Base-by-base conservation (phyloP, 2,888 invertebrate genomes). In the Thecocarcelia acutangulata region DNA sequence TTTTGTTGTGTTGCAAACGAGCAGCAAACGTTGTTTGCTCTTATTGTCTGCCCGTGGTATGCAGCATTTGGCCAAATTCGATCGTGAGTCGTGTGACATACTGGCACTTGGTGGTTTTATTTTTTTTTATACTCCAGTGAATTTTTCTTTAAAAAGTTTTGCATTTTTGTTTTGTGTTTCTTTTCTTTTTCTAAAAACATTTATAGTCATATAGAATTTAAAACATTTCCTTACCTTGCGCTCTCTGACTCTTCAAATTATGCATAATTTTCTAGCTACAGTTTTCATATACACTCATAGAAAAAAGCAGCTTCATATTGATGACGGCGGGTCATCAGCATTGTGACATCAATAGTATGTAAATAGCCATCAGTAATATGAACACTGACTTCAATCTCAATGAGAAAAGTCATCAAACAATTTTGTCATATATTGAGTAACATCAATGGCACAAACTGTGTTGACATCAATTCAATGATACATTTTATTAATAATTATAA, bases 61-160 rank as follows among this genome's bases (percentile, higher is more conserved):
- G 42, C 61, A 33, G 17, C 19, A 52, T 74, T 63, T 80, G 56
- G 63, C 61, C 64, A 59, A 76, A 66, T 83, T 82, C 80, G 84
- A 82, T 86, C 86, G 85, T 86, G 86, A 86, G 83, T 84, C 84
- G 80, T 85, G 85, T 86, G 86, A 86, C 86, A 85, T 84, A 85
- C 84, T 86, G 80, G 46, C 82, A 82, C 83, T 79, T 83, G 83
- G 83, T 75, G 59, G 66, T 81, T 54, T 28, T 61, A 24, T 33
- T 21, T 48, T 24, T 9, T 28, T 40, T 40, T 85, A n/a, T n/a
- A n/a, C 83, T 9, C 13, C n/a, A 40, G 24, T 56, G 46, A 70
- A 40, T 70, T 85, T 79, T 52, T 46, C 40, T 79, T 77, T 61
- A 46, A 58, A 50, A 40, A 42, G 28, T 68, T 56, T 69, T 66